A percentile compares a stretch with the other conserved stretches of the same genome.
Conservation (phyloP, 2,797 vertebrate species). For the Merluccius polli region DNA sequence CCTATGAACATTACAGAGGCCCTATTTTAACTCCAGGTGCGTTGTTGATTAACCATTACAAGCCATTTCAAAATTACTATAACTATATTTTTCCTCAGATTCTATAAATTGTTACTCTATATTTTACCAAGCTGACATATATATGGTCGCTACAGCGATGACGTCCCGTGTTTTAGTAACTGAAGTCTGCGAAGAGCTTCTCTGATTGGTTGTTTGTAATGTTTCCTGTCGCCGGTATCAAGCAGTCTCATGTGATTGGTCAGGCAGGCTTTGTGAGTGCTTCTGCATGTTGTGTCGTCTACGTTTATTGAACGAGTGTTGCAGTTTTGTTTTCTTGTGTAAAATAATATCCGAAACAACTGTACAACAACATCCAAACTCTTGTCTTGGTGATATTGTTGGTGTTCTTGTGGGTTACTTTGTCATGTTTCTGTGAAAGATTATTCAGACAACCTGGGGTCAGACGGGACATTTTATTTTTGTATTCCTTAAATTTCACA, state of each 20-base stretch:
- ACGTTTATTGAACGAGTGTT: constrained; percentile 34
- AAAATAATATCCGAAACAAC: constrained; percentile 3
- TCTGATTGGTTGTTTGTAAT: background rate
- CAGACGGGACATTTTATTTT: constrained; percentile 47
- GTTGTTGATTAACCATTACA: background rate
- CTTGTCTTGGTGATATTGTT: background rate
- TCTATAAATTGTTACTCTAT: background rate
- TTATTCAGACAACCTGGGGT: constrained; percentile 17
- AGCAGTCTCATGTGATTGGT: constrained; percentile 8
- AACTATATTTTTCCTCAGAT: no score
- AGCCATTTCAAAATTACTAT: background rate
- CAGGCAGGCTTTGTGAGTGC: constrained; percentile 35
- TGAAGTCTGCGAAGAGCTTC: background rate
- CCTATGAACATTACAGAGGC: background rate
- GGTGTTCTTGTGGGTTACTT: constrained; percentile 20
- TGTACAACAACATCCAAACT: constrained; percentile 19
- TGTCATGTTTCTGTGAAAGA: constrained; percentile 38
- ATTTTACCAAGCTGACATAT: background rate
- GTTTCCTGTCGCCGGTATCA: background rate
- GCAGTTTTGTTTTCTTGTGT: constrained; percentile 32
- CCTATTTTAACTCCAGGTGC: background rate
- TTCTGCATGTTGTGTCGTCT: constrained; percentile 39
- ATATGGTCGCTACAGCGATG: background rate
- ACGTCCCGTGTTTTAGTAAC: no score
- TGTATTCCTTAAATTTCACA: constrained; percentile 42